Conservation (phyloP, 23 tunicate species). For the Corella eumyota region DNA sequence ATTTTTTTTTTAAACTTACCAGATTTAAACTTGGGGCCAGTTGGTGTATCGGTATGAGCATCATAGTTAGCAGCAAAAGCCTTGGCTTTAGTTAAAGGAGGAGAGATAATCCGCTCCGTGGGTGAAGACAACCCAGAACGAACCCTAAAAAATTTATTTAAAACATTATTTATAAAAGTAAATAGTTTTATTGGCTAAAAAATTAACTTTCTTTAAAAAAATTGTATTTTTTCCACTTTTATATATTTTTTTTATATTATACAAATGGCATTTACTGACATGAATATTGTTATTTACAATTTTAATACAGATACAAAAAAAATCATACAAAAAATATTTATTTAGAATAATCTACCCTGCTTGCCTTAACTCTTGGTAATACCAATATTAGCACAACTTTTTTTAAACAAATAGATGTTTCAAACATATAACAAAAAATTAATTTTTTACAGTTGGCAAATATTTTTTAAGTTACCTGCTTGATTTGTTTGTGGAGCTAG, state of each 20-base stretch:
- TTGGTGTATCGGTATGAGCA: conserved; percentile 25
- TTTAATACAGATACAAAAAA: too few relatives aligned
- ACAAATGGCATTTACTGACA: too few relatives aligned
- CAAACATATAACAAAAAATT: too few relatives aligned
- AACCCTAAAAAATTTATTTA: background rate
- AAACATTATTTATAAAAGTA: background rate
- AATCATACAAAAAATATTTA: too few relatives aligned
- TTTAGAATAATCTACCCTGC: too few relatives aligned
- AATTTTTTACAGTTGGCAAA: too few relatives aligned
- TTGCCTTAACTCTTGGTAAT: too few relatives aligned
- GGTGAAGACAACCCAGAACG: conserved; percentile 10
- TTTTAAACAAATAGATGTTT: too few relatives aligned
- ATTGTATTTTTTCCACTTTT: background rate
- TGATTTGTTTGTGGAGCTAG: background rate
- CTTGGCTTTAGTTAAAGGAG: conserved; percentile 74
- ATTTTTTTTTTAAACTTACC: too few relatives aligned
- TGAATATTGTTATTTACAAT: too few relatives aligned
- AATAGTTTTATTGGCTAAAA: background rate
- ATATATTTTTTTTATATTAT: background rate
- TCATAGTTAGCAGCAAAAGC: conserved; percentile 64
- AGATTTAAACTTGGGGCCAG: conserved; percentile 41
- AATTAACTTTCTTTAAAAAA: background rate
- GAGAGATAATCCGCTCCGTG: conserved; percentile 18
- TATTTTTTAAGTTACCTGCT: too few relatives aligned
- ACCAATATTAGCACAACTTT: too few relatives aligned